These are phyloP conservation scores for Hucho hucho DNA, from an alignment of 2,113 vertebrate species.

Conservation along the genomic window DNA sequence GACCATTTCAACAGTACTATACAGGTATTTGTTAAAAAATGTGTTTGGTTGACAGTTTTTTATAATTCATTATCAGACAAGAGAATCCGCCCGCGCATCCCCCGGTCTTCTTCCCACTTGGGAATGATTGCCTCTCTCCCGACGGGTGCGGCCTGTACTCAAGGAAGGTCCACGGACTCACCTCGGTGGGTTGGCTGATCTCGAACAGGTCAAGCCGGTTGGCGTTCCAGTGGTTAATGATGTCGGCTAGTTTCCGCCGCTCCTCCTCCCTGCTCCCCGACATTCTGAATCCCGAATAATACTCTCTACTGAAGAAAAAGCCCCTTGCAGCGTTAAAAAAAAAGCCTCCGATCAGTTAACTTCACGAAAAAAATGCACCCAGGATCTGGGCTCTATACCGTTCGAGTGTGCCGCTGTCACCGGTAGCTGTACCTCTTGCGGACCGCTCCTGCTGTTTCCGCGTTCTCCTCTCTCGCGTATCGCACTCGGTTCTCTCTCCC, in stretches of 20 bases:
- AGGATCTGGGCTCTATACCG: constrained; percentile 32
- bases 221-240: constrained; percentile 99
- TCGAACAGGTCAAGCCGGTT: constrained; percentile 99
- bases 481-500: constrained; percentile 36
- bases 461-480: constrained; percentile 45
- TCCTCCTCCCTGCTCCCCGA: constrained; percentile 92
- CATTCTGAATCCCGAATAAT: constrained; percentile 66
- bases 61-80: background rate
- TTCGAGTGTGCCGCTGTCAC: constrained; percentile 42
- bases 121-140: background rate
- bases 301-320: constrained; percentile 37
- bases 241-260: constrained; percentile 96
- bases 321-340: constrained; percentile 22
- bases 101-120: background rate
- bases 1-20: background rate
- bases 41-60: background rate
- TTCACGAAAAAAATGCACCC: constrained; percentile 25
- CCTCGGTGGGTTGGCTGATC: constrained; percentile 97
- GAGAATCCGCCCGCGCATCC: background rate
- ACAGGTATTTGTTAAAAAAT: background rate
- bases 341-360: constrained; percentile 29
- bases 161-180: constrained; percentile 69
- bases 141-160: constrained; percentile 45
- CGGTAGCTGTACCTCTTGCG: constrained; percentile 35
- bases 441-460: constrained; percentile 51